phyloP scores from a whole-genome alignment of 2,888 invertebrate genomes.

The Hydrotaea diabolus region DNA sequence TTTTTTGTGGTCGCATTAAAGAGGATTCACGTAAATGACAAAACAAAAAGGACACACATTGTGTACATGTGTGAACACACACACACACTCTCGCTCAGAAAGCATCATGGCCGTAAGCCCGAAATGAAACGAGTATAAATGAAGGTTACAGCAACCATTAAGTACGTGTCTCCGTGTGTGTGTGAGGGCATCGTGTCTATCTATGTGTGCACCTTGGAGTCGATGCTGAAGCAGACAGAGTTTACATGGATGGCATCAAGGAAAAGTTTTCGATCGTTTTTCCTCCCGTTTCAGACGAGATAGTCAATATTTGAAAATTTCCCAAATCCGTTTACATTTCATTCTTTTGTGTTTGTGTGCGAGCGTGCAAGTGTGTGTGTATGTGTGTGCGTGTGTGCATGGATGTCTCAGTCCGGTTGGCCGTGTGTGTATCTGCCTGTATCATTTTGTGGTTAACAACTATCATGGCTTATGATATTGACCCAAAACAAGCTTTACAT shows the following conservation, averaged over 20 bases:
- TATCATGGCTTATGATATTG: slow-evolving; percentile 77
- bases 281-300: slow-evolving; percentile 6
- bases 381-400: slow-evolving; percentile 22
- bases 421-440: slow-evolving; percentile 65
- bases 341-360: slow-evolving; percentile 33
- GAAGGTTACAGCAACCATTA: slow-evolving; percentile 25
- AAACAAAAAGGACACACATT: slow-evolving; percentile 25
- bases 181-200: too few species aligned
- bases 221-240: neutral
- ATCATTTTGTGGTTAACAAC: slow-evolving; percentile 76
- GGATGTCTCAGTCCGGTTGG: slow-evolving; percentile 20
- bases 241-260: slow-evolving; percentile 17
- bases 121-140: slow-evolving; percentile 30
- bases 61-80: slow-evolving; percentile 32
- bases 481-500: slow-evolving; percentile 74
- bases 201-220: neutral
- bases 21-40: slow-evolving; percentile 58
- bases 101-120: slow-evolving; percentile 32
- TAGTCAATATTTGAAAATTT: slow-evolving; percentile 58
- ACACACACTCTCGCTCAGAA: neutral
- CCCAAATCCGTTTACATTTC: slow-evolving; percentile 48
- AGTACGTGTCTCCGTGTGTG: neutral
- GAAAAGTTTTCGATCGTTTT: slow-evolving; percentile 23
- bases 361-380: neutral
- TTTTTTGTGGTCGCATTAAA: slow-evolving; percentile 68